Evolutionary conservation across 2,888 invertebrate species (phyloP).

Genomic region (Amiota mariae): DNA sequence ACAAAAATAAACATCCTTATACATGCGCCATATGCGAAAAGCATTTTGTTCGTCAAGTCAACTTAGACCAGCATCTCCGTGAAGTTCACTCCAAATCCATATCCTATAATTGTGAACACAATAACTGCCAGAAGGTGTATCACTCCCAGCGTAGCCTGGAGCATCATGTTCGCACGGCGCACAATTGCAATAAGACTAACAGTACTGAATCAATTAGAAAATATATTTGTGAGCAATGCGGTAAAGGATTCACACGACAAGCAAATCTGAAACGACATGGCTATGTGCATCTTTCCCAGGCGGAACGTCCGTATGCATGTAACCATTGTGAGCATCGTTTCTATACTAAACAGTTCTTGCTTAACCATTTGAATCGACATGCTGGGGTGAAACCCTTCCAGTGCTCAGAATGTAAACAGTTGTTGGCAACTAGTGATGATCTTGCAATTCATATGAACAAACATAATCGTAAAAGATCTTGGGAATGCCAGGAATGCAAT

Average conservation of each 20-base stretch:
- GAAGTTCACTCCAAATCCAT: conserved; percentile 41
- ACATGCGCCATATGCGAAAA: conserved; percentile 49
- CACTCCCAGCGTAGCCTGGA: conserved; percentile 53
- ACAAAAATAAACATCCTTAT: conserved; percentile 50
- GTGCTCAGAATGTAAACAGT: conserved; percentile 60
- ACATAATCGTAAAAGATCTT: conserved; percentile 49
- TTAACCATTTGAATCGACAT: conserved; percentile 60
- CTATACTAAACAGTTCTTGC: conserved; percentile 53
- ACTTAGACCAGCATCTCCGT: conserved; percentile 43
- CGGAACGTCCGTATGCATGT: conserved; percentile 43
- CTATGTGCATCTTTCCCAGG: conserved; percentile 43
- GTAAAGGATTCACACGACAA: conserved; percentile 57
- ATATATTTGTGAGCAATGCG: conserved; percentile 62
- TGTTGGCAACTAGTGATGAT: conserved; percentile 51
- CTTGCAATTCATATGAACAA: conserved; percentile 57
- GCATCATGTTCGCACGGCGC: conserved; percentile 49
- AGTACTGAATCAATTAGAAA: background rate
- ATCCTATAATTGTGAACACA: conserved; percentile 34
- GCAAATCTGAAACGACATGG: conserved; percentile 52
- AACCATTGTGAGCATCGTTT: conserved; percentile 48
- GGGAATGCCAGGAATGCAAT: conserved; percentile 53
- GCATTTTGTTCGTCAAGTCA: conserved; percentile 46
- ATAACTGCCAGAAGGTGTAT: conserved; percentile 51
- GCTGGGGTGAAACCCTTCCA: conserved; percentile 56
- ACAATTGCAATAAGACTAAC: conserved; percentile 3